Base-by-base conservation (phyloP, 2,888 invertebrate genomes). In the Camptogramma bilineatum region DNA sequence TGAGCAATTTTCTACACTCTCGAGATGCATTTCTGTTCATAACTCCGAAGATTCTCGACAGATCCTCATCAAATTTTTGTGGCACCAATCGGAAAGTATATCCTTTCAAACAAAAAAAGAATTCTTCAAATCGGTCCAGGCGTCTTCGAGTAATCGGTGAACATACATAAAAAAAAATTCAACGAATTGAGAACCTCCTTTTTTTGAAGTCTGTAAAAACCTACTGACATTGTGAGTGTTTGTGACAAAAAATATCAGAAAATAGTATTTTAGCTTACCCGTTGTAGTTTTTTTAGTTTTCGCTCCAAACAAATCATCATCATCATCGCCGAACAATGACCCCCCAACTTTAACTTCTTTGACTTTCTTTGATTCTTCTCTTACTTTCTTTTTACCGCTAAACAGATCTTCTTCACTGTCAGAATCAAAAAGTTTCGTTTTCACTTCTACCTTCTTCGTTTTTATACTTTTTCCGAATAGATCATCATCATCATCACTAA, bases 331-430 rank as follows among this genome's bases (percentile, higher is more conserved):
- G 48, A 93, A 93, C 31, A 92, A 72, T 10, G 86, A 81, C 24
- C 70, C 72, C 67, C 83, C 85, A 4, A 80, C 78, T 24, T 77
- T 44, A 21, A 62, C 59, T 64, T 68, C 69, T 62, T 62, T 65
- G 0, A 21, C 60, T 50, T 52, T 71, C 63, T 66, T 44, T 16
- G 2, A 0, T 42, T 42, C 59, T 66, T 68, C 70, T 64, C 65
- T 65, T 0, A 46, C 57, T 71, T 61, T 71, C 70, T 67, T 72
- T 50, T 73, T 78, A 17, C 73, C 71, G 19, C 74, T 75, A 71
- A 92, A 91, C 13, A 91, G 64, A 28, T 90, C 89, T 44, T 85
- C 86, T 46, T 88, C 90, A 18, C 85, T 87, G 51, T 90, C 90
- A 0, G 90, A 88, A 73, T 87, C 87, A 18, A 89, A 86, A 19